Evolutionary conservation across 2,797 vertebrate genomes (phyloP), one percentile per base, ranked within the genome.

Genomic region (Oreochromis mossambicus): DNA sequence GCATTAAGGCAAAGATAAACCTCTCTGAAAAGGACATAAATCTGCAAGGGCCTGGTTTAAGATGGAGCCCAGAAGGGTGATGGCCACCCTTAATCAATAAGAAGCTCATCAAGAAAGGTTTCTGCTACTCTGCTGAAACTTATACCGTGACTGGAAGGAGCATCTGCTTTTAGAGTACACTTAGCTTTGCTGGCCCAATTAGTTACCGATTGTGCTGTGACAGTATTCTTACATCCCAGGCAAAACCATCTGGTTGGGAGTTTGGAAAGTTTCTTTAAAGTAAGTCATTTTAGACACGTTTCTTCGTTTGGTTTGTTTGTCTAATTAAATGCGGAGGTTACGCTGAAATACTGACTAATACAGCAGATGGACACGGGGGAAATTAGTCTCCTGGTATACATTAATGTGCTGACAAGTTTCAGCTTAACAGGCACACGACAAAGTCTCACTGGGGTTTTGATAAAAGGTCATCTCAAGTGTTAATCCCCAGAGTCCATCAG

Each of bases 1-100:
- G 93, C 93, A 95, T 95, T 95, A 95, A 90, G 91, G 93, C 91
- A 91, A 94, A 95, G 94, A 95, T 95, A 95, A 95, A 95, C 93
- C 94, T 94, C 92, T 36, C 85, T 26, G 87, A 94, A 94, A 94
- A 81, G 90, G 85, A 89, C 88, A 94, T 95, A 90, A 95, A 95
- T 96, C 93, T 82, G 52, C 81, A 13, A 50, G 70, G 88, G 63
- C 77, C 88, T 43, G 90, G 85, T 94, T 90, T 90, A 87, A 92
- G 91, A 94, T 84, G 91, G 89, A 91, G 85, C 86, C 92, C 83
- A 73, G 90, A 86, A 88, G 88, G 91, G 86, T 83, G 93, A 92
- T 92, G 94, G 89, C 91, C 84, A 81, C 81, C 88, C 88, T 88
- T 90, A 94, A 95, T 96, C 94, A 94, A 95, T 96, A 93, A 83